A percentile compares a stretch with the other conserved stretches of the same genome.
phyloP scores from a whole-genome alignment of 2,113 vertebrate species.

The Microcebus tavaratra region DNA sequence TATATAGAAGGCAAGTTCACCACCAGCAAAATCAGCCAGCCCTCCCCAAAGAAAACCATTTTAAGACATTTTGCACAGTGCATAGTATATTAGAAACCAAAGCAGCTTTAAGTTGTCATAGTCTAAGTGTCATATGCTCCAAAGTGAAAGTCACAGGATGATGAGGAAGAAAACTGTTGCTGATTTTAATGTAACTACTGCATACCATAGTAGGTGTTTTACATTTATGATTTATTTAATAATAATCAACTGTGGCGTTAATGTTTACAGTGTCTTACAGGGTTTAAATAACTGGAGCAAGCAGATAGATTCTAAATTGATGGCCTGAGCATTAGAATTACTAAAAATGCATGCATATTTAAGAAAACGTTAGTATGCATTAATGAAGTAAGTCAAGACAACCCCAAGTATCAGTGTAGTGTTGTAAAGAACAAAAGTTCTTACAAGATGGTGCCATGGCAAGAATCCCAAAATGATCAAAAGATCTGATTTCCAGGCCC shows the following conservation, averaged over 20 bases:
- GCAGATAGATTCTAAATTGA: background rate
- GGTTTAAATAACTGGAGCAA: background rate
- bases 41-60: background rate
- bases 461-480: background rate
- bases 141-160: background rate
- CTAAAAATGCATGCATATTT: background rate
- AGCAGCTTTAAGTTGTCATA: background rate
- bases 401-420: background rate
- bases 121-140: background rate
- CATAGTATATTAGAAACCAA: background rate
- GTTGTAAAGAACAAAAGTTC: background rate
- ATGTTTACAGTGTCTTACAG: background rate
- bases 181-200: background rate
- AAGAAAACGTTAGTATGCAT: background rate
- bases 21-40: background rate
- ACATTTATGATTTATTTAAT: background rate
- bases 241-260: background rate
- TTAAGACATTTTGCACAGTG: background rate
- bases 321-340: background rate
- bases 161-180: background rate
- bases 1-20: background rate
- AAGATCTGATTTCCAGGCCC: background rate
- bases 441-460: background rate
- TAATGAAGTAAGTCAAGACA: background rate
- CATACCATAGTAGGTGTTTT: background rate